These are phyloP conservation scores for Achlya flavicornis DNA, from an alignment of 2,888 invertebrate species.

Conservation along the genomic window DNA sequence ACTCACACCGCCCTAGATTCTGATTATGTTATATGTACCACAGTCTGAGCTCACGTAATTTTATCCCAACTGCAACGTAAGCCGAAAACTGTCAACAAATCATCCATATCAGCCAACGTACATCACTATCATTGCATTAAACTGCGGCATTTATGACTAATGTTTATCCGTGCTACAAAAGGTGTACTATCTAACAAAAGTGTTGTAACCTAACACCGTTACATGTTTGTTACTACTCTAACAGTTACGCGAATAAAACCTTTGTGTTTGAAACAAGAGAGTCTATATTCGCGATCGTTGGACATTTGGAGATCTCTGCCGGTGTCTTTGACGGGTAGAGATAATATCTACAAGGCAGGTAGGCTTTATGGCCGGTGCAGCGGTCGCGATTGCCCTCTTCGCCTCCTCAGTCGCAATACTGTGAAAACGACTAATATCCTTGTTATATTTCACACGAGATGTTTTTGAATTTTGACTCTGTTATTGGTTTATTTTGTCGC, in stretches of 20 bases:
- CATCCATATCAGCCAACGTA: conserved; percentile 16
- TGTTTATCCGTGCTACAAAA: conserved; percentile 74
- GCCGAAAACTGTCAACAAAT: conserved; percentile 13
- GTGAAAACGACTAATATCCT: conserved; percentile 46
- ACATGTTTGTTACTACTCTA: conserved; percentile 56
- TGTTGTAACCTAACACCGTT: conserved; percentile 80
- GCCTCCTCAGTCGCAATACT: conserved; percentile 39
- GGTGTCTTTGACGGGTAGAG: conserved; percentile 80
- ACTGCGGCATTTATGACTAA: conserved; percentile 63
- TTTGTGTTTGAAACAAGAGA: conserved; percentile 23
- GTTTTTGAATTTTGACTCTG: too few species aligned
- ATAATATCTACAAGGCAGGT: conserved; percentile 80
- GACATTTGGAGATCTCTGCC: conserved; percentile 51
- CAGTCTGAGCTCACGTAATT: not conserved
- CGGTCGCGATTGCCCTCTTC: conserved; percentile 38
- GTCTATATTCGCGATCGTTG: conserved; percentile 30
- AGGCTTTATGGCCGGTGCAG: conserved; percentile 71
- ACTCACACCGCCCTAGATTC: too few species aligned
- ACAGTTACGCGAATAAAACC: conserved; percentile 23
- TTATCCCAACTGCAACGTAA: not conserved
- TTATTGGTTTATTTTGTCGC: not conserved
- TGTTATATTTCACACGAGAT: conserved; percentile 68
- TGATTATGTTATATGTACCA: too few species aligned
- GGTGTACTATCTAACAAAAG: conserved; percentile 76
- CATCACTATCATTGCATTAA: conserved; percentile 31